Base-by-base conservation (phyloP, 2,888 invertebrate species). In the Eudemis profundana region DNA sequence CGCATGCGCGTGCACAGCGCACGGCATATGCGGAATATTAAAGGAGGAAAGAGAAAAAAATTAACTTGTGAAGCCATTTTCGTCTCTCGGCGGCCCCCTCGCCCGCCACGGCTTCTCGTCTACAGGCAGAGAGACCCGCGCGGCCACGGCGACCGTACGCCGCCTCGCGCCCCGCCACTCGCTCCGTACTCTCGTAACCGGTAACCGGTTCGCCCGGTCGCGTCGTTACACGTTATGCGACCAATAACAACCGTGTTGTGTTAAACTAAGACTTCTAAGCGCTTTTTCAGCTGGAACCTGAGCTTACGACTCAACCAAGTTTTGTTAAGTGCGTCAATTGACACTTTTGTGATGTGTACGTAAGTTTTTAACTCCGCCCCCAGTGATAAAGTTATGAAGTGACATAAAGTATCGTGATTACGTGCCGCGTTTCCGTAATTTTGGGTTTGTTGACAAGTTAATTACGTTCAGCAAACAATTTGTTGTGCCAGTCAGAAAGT, bases 41-140 rank as follows among this genome's bases (percentile, higher is more conserved):
- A 90, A 91, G 92, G 86, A 92, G 88, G 92, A 92, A 92, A 92
- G 92, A 92, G 92, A 92, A 91, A 92, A 90, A 92, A 91, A 90
- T 90, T 90, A 87, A 91, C 89, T 92, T 89, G 91, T 91, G 91
- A 91, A 92, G 91, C 92, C 92, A 91, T 92, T 92, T 92, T 90
- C 90, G 91, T 91, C 88, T 89, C 88, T 88, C 87, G 84, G 84
- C 78, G 74, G 81, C 84, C 89, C 87, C 90, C 87, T 85, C 87
- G 82, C 85, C 84, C 86, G 84, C 82, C 75, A 83, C 84, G 76
- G 84, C 50, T 51, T 85, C 85, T 81, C 79, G 71, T 81, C 76
- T 82, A 80, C 84, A 82, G 80, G 76, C 88, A 90, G 87, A 89
- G 82, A 84, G 87, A 79, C 82, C 82, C 85, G 86, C 84, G 85